phyloP scores from a whole-genome alignment of 2,797 vertebrate genomes.

The Echeneis naucrates region DNA sequence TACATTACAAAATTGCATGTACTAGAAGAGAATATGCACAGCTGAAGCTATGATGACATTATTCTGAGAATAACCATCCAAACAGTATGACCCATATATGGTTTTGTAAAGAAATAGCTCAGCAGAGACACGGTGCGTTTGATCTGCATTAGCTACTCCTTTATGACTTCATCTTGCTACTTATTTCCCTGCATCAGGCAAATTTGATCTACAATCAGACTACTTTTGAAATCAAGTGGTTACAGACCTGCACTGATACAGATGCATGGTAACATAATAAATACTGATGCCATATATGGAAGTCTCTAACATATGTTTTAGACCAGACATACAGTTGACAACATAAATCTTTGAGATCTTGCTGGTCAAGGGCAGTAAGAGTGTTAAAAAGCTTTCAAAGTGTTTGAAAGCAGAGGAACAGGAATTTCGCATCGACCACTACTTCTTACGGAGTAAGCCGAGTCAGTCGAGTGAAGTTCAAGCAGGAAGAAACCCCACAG shows the following conservation, averaged over 20 bases:
- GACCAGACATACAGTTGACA: slow-evolving; percentile 33
- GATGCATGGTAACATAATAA: background rate
- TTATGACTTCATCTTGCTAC: background rate
- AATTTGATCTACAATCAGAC: background rate
- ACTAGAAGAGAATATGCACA: slow-evolving; percentile 3
- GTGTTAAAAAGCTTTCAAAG: too few species aligned
- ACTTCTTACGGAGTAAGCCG: too few species aligned
- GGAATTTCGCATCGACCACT: too few species aligned
- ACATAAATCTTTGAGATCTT: slow-evolving; percentile 27
- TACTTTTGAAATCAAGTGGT: background rate
- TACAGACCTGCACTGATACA: background rate
- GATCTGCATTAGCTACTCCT: background rate
- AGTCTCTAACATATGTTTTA: slow-evolving; percentile 13
- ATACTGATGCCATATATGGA: background rate
- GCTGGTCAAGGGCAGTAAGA: slow-evolving; percentile 55
- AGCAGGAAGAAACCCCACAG: too few species aligned
- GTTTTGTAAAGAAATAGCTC: background rate
- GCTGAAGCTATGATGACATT: slow-evolving; percentile 17
- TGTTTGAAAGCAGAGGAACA: too few species aligned
- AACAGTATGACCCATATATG: slow-evolving; percentile 3
- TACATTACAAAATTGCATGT: slow-evolving; percentile 26
- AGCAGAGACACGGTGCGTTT: background rate
- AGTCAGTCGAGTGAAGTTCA: too few species aligned
- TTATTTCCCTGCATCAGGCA: background rate
- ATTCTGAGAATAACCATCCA: slow-evolving; percentile 4